Evolutionary conservation across 1,140 invertebrate genomes (phyloP), one percentile per base, ranked within the genome.

Genomic region (Drosophila dunni): DNA sequence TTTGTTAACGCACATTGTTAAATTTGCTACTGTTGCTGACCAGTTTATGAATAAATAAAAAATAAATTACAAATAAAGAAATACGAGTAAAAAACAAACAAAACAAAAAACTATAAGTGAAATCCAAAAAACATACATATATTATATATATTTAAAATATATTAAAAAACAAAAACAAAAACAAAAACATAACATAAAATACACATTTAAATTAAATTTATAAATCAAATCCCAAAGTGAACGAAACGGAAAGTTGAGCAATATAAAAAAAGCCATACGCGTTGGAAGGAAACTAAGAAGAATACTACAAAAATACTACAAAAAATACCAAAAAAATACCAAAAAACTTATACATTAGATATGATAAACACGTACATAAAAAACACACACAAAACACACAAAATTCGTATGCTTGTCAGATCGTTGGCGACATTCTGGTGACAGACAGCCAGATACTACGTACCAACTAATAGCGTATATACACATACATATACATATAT

Each of bases 1-100:
- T 91, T 91, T 91, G 90, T 91, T 91, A 89, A 91, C 90, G 90
- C 90, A 91, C 90, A 91, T 91, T 91, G 90, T 91, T 91, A 91
- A 91, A 91, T 91, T 91, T 91, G 90, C 90, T 91, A 91, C 90
- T 91, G 90, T 91, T 91, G 90, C 90, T 91, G 90, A 91, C 90
- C 90, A 91, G 90, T 91, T 91, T 91, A 91, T 91, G 91, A 89
- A 88, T 88, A 79, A 76, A 69, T 46, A 66, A 13, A 66, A 38
- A 13, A 70, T 29, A 29, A 29, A 29, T 29, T 29, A 40, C 46
- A 24, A 78, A 70, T 29, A 29, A 29, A 29, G n/a, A 65, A 56
- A 67, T 56, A 71, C 61, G 29, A 80, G 58, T 69, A 79, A 72
- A 61, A 54, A 53, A 29, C 24, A 29, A 77, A 65, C n/a, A 13